A percentile compares a stretch with the other conserved stretches of the same genome.
These are phyloP conservation scores for Luscinia megarhynchos DNA, from an alignment of 2,797 vertebrate genomes.

Conservation along the genomic window DNA sequence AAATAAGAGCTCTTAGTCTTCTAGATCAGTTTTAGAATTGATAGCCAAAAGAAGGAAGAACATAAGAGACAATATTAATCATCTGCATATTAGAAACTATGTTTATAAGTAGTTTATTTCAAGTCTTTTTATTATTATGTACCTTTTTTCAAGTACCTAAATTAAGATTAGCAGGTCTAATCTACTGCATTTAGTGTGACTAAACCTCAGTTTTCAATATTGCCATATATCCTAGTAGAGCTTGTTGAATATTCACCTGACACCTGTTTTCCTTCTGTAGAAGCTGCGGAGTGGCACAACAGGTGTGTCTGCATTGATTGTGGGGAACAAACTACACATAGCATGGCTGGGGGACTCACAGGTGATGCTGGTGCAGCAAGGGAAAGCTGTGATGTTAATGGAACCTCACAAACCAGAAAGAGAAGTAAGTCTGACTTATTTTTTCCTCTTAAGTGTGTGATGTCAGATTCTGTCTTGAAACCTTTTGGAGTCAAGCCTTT, in stretches of 20 bases:
- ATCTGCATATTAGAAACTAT: neutral
- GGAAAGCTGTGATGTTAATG: conserved; percentile 86
- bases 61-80: neutral
- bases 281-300: conserved; percentile 92
- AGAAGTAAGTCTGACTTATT: conserved; percentile 79
- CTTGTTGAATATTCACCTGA: neutral
- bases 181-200: neutral
- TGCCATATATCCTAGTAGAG: neutral
- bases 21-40: neutral
- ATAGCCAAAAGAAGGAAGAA: neutral
- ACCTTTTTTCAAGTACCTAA: neutral
- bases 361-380: conserved; percentile 87
- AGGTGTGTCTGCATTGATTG: conserved; percentile 85
- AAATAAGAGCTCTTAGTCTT: neutral
- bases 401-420: conserved; percentile 95
- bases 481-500: neutral
- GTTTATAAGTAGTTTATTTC: neutral
- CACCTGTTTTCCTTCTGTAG: conserved; percentile 63
- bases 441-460: neutral
- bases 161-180: neutral
- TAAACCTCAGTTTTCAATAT: neutral
- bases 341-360: conserved; percentile 97
- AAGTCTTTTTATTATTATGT: neutral
- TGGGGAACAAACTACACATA: conserved; percentile 81
- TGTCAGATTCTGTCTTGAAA: neutral